Base-by-base conservation (phyloP, 2,797 vertebrate species). In the Pipistrellus kuhlii region DNA sequence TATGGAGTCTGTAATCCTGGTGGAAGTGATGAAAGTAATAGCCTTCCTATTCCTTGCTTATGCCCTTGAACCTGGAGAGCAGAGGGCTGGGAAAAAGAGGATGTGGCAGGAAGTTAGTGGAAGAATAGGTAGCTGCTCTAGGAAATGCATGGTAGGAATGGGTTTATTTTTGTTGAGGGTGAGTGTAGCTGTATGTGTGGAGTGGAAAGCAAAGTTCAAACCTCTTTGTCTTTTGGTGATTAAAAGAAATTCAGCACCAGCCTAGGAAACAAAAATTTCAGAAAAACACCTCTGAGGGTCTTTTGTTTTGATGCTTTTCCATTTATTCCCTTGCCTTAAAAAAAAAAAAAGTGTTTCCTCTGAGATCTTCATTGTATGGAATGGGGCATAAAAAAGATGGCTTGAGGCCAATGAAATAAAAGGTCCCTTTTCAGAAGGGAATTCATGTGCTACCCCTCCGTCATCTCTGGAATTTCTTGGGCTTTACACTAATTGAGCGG, bases 391-490 rank as follows among this genome's bases (percentile, higher is more conserved):
- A 87, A 93, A 72, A 48, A 53, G 46, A 51, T 88, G 44, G n/a
- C 30, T 82, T 44, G 25, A 81, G 78, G 20, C 21, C 8, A 84
- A 1, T 38, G 11, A 77, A 75, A 41, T 41, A 46, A 73, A 90
- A 23, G 30, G 12, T 46, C 57, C 17, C 17, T 66, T 91, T 77
- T 68, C 80, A 88, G 75, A 91, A 90, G 80, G 11, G 41, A 90
- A 77, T 80, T 80, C 11, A 27, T 69, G 44, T n/a, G 27, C 44
- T 77, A 14, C 44, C 9, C 48, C 7, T 75, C 23, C 48, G 30
- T 85, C 62, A 80, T 32, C 59, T 86, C 21, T 89, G 55, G 38
- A 69, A 73, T 93, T 72, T 88, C 66, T 71, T 71, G 68, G 76
- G 15, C 18, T 15, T 66, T 14, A 38, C 27, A 55, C 44, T 62